A percentile compares a stretch with the other conserved stretches of the same genome.
phyloP scores from a whole-genome alignment of 2,888 invertebrate species.

The Archaeoteleia sp. region DNA sequence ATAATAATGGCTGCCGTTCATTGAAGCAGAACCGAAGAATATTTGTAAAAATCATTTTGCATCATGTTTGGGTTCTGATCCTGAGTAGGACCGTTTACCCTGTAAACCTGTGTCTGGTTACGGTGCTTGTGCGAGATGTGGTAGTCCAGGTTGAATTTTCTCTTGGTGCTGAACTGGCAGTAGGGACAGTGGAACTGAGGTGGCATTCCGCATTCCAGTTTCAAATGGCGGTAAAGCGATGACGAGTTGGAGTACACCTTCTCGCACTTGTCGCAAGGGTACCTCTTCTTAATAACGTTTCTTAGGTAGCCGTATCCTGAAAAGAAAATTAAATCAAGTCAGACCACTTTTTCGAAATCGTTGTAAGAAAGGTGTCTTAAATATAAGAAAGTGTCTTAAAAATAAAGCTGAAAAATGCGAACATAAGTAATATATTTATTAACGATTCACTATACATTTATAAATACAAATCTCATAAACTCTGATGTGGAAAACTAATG shows the following conservation, averaged over 20 bases:
- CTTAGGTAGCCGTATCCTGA: conserved; percentile 42
- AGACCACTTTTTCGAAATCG: conserved; percentile 5
- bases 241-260: conserved; percentile 79
- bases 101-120: conserved; percentile 41
- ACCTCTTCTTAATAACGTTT: conserved; percentile 46
- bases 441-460: too few species aligned
- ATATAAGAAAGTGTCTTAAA: too few species aligned
- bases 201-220: conserved; percentile 73
- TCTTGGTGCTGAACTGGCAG: conserved; percentile 69
- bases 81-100: background rate
- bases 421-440: too few species aligned
- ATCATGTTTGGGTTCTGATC: too few species aligned
- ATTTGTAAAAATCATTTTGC: too few species aligned
- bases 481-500: too few species aligned
- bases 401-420: too few species aligned
- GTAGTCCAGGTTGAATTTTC: conserved; percentile 70
- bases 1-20: too few species aligned
- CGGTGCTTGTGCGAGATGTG: conserved; percentile 65
- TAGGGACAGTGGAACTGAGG: conserved; percentile 71
- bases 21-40: too few species aligned
- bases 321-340: conserved; percentile 37
- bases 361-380: too few species aligned
- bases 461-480: too few species aligned
- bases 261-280: conserved; percentile 76
- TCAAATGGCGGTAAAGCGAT: conserved; percentile 74